Base-by-base conservation (phyloP, 2,888 invertebrate genomes). In the Volucella zonaria region DNA sequence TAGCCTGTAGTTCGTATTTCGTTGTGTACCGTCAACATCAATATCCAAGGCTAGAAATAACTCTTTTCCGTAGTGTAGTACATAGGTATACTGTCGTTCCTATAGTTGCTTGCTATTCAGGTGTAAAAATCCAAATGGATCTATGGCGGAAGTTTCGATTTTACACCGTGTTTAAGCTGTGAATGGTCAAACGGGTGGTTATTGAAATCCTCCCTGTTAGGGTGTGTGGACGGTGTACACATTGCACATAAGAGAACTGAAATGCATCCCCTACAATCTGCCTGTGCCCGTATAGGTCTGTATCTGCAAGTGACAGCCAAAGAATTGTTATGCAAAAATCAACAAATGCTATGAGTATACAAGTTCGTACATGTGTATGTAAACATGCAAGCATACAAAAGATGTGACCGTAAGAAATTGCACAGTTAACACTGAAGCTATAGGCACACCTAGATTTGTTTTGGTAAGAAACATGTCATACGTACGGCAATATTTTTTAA, bases 141-240 rank as follows among this genome's bases (percentile, higher is more conserved):
- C 75, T 58, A 66, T 61, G 54, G 31, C 80, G 71, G 83, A 83
- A 80, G 83, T 83, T 83, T 83, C 80, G 75, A 83, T 80, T 83
- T 83, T 80, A 76, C 80, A 80, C 80, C 66, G 56, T 71, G 79
- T 71, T 78, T 74, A 61, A 82, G 68, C 64, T 70, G 23, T 38
- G 61, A 66, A 45, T 38, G 70, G 10, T n/a, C 31, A n/a, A n/a
- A 18, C 10, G 62, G 23, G 3, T 43, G 51, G 52, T 23, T 52
- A 54, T 45, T 54, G 14, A 54, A 56, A 31, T 15, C 23, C 14
- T 62, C 4, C 47, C 6, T 31, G 4, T 31, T 6, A 31, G 31
- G 31, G 6, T 45, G 14, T 47, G 47, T 75, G 15, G 56, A 18
- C 10, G n/a, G 52, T 59, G 51, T 49, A 42, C 43, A 54, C 12